These are phyloP conservation scores for Linyphia triangularis DNA, from an alignment of 2,888 invertebrate genomes.

Conservation along the genomic window DNA sequence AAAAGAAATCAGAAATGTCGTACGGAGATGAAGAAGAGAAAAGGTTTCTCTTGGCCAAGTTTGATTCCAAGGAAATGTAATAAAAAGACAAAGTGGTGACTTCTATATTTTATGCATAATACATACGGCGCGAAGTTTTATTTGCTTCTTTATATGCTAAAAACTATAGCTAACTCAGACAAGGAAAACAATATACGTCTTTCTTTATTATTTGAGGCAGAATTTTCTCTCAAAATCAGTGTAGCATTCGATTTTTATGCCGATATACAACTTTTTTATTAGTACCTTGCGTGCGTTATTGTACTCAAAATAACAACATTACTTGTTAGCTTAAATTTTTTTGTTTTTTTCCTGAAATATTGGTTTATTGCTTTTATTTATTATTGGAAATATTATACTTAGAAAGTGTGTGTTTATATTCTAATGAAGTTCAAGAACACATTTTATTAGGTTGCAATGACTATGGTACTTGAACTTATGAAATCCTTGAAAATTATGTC, in stretches of 20 bases:
- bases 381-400: too few relatives aligned
- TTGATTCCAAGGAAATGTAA: conserved; percentile 10
- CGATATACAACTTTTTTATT: not conserved
- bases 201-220: not conserved
- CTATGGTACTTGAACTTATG: too few relatives aligned
- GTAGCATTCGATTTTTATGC: not conserved
- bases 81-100: conserved; percentile 4
- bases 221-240: not conserved
- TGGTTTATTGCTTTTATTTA: not conserved
- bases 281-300: not conserved
- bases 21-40: not conserved
- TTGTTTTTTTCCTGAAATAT: not conserved
- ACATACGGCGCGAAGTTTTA: conserved; percentile 1
- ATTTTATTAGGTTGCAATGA: too few relatives aligned
- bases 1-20: not conserved
- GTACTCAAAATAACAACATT: not conserved
- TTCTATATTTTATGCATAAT: conserved; percentile 11
- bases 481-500: too few relatives aligned
- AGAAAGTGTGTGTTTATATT: too few relatives aligned
- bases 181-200: not conserved
- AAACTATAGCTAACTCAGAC: not conserved
- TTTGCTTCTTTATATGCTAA: not conserved
- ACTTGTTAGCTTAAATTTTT: not conserved
- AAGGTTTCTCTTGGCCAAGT: not conserved
- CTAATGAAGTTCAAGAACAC: too few relatives aligned